A percentile compares a stretch with the other conserved stretches of the same genome.
These are phyloP conservation scores for Nibea albiflora DNA, from an alignment of 2,113 vertebrate genomes.

Conservation along the genomic window DNA sequence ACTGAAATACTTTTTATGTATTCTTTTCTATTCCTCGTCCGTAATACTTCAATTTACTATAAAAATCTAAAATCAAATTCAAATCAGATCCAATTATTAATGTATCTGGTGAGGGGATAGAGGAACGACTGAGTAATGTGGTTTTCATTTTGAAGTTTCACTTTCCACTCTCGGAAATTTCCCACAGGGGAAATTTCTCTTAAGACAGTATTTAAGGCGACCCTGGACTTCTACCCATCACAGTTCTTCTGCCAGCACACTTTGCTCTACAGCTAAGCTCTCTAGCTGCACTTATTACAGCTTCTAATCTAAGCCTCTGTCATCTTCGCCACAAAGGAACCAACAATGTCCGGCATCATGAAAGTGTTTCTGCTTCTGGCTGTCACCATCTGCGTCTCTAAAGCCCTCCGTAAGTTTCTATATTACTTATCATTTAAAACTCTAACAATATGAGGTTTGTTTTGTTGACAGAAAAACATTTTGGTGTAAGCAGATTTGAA, in stretches of 20 bases:
- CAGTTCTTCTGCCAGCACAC: conserved; percentile 24
- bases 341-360: conserved; percentile 62
- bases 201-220: conserved; percentile 33
- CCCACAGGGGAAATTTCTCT: conserved; percentile 52
- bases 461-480: neutral
- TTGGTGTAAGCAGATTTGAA: neutral
- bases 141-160: conserved; percentile 57
- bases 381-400: conserved; percentile 51
- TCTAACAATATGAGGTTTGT: neutral
- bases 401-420: conserved; percentile 68
- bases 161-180: conserved; percentile 55
- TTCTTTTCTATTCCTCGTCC: neutral
- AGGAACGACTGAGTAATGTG: neutral
- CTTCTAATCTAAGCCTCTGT: neutral
- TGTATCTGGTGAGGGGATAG: neutral
- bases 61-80: neutral
- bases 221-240: neutral
- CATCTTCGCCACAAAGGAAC: conserved; percentile 23
- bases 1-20: neutral
- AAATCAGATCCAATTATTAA: neutral
- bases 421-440: neutral
- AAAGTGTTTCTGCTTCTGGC: conserved; percentile 70
- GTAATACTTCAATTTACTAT: neutral
- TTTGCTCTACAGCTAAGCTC: neutral
- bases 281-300: conserved; percentile 6